These are phyloP conservation scores for Phaethornis superciliosus DNA, from an alignment of 2,113 vertebrate species.

Conservation along the genomic window DNA sequence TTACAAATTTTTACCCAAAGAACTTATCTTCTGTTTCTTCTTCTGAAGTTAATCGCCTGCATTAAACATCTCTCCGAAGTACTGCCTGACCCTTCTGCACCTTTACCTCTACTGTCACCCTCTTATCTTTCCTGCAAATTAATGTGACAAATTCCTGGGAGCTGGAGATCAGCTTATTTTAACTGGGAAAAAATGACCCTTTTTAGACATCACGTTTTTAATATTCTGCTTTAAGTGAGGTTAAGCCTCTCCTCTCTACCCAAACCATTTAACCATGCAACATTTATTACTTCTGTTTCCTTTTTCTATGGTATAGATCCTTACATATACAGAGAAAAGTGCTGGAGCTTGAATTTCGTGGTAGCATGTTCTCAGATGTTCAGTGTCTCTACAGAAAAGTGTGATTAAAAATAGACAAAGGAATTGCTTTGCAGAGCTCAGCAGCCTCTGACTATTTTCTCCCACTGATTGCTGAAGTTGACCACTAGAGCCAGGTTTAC, in stretches of 20 bases:
- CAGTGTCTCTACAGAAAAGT: background rate
- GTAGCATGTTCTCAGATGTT: background rate
- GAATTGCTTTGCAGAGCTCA: slow-evolving; percentile 6
- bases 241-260: background rate
- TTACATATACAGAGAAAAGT: background rate
- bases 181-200: background rate
- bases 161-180: background rate
- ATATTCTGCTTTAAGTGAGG: background rate
- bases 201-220: background rate
- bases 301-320: background rate
- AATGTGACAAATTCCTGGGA: background rate
- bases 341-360: background rate
- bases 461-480: background rate
- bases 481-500: background rate
- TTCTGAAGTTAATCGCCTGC: background rate
- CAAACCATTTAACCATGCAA: background rate
- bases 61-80: background rate
- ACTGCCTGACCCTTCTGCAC: background rate
- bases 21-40: background rate
- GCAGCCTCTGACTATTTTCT: background rate
- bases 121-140: background rate
- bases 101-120: background rate
- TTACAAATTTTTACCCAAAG: background rate
- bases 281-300: background rate
- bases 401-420: background rate